Percentiles rank a stretch among this genome's conserved stretches.
These are phyloP conservation scores for Alca torda DNA, from an alignment of 2,797 vertebrate species.

Conservation along the genomic window DNA sequence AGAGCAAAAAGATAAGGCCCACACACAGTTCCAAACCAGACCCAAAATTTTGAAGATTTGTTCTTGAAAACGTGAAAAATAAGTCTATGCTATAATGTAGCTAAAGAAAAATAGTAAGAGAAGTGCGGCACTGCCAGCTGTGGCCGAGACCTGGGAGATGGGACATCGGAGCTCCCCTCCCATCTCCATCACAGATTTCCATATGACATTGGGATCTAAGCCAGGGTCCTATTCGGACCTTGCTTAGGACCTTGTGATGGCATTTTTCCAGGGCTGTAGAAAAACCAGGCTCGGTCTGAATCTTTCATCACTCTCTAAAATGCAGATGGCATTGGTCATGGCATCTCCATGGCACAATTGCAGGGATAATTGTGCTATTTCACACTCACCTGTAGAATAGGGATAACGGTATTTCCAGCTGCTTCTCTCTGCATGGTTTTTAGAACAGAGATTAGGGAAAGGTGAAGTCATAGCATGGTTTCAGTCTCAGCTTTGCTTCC, in stretches of 20 bases:
- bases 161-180: background rate
- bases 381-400: rapidly evolving
- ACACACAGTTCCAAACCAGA: background rate
- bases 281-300: background rate
- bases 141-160: rapidly evolving
- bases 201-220: background rate
- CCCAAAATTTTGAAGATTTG: background rate
- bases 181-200: rapidly evolving
- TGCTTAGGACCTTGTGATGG: background rate
- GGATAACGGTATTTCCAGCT: background rate
- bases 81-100: background rate
- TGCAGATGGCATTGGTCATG: background rate
- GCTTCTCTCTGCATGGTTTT: background rate
- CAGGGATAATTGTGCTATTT: background rate
- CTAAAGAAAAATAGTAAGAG: background rate
- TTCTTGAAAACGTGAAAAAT: background rate
- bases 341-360: background rate
- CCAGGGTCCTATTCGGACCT: background rate
- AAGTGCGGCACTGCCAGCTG: background rate
- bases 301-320: background rate
- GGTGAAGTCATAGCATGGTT: background rate
- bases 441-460: background rate
- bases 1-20: background rate
- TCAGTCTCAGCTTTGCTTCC: background rate
- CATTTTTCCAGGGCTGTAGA: background rate